Evolutionary conservation across 2,113 vertebrate species (phyloP).

Genomic region (Marmota monax): DNA sequence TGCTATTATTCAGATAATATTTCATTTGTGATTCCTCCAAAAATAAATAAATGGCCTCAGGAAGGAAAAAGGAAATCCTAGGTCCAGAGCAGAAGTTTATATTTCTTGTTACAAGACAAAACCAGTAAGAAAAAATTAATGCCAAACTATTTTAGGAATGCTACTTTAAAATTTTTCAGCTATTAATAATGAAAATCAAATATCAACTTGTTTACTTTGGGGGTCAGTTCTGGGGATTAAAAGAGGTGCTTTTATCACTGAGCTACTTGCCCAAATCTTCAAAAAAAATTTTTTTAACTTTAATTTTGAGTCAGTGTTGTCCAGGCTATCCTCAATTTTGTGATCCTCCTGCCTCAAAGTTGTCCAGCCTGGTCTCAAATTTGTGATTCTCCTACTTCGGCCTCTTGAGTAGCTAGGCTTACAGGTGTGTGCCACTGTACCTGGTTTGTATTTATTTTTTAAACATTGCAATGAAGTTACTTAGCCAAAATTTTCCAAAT

Average conservation of each 20-base stretch:
- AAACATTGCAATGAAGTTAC: slow-evolving; percentile 28
- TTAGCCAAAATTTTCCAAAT: slow-evolving; percentile 43
- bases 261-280: too few species aligned
- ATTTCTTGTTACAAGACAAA: slow-evolving; percentile 54
- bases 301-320: too few species aligned
- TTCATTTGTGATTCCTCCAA: neutral
- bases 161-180: slow-evolving; percentile 44
- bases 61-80: slow-evolving; percentile 40
- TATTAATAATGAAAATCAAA: slow-evolving; percentile 65
- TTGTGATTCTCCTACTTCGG: too few species aligned
- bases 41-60: slow-evolving; percentile 66
- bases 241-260: too few species aligned
- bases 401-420: too few species aligned
- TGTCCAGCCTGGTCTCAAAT: too few species aligned
- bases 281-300: too few species aligned
- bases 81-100: slow-evolving; percentile 49
- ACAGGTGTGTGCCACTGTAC: too few species aligned
- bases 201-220: slow-evolving; percentile 51
- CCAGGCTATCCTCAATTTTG: too few species aligned
- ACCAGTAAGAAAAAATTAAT: slow-evolving; percentile 55
- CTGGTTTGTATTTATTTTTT: slow-evolving; percentile 51
- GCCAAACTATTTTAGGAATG: slow-evolving; percentile 58
- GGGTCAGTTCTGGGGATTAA: too few species aligned
- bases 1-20: slow-evolving; percentile 42
- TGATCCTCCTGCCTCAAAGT: too few species aligned